Evolutionary conservation across 2,888 invertebrate species (phyloP), one percentile per base, ranked within the genome.

Genomic region (Fragum whitleyi): DNA sequence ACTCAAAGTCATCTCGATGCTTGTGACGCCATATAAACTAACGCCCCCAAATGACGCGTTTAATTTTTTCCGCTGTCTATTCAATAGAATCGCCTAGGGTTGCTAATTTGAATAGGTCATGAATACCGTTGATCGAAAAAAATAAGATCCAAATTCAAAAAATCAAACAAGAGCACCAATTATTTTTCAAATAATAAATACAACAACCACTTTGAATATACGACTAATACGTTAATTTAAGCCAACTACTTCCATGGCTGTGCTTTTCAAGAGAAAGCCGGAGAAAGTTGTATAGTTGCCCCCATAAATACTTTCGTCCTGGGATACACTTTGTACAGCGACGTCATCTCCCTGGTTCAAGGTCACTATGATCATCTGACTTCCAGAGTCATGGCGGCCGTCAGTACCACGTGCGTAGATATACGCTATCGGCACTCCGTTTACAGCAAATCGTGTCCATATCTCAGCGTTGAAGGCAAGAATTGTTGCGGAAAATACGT

Each of bases 331-430:
- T 14, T 57, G 57, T 23, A 57, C 57, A 5, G 57, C 57, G 3
- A 57, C 57, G 57, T 57, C 57, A 57, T 57, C 57, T 57, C 57
- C 26, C 23, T 57, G 21, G 26, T 2, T 57, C 26, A 23, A 57
- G 23, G 21, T 26, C 57, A 57, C 9, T 19, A 57, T 57, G 1
- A 57, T 23, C 5, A 23, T 23, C 57, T 57, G 57, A 57, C 57
- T 57, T 57, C 57, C 57, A 23, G 57, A 57, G 23, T 57, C 26
- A 23, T n/a, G 3, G 23, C 3, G 57, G 5, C 23, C 21, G 14
- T 57, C 57, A 19, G 26, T 57, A 23, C 57, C 57, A 23, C 57
- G 57, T 57, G 57, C 57, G 26, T 57, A 57, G 21, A 57, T 6
- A 26, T 57, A 19, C 2, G 47, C 47, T n/a, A 36, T 9, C 9